phyloP scores from a whole-genome alignment of 2,888 invertebrate genomes.

The Erebia aethiops region DNA sequence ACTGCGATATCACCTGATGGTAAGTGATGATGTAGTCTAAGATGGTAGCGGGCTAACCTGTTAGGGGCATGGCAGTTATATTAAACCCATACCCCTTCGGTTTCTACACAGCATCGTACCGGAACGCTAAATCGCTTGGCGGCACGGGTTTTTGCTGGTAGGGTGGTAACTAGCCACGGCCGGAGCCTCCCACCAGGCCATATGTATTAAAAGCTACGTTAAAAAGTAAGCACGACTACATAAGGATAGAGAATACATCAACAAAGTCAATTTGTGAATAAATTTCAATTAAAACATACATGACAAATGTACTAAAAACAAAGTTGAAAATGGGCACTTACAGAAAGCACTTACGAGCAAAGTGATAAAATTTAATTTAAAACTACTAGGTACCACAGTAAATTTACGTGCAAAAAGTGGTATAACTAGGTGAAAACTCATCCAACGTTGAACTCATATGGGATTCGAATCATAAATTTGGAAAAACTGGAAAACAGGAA shows the following conservation, averaged over 20 bases:
- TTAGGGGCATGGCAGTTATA: too few relatives aligned
- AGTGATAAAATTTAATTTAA: constrained; percentile 44
- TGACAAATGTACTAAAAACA: constrained; percentile 28
- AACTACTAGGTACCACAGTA: constrained; percentile 42
- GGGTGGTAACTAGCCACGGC: too few relatives aligned
- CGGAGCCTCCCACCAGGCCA: too few relatives aligned
- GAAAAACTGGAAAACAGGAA: constrained; percentile 58
- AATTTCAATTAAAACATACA: constrained; percentile 28
- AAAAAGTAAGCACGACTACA: too few relatives aligned
- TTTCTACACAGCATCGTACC: too few relatives aligned
- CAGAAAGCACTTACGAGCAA: constrained; percentile 40
- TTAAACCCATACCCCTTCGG: too few relatives aligned
- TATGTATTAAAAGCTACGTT: too few relatives aligned
- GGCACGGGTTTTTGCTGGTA: too few relatives aligned
- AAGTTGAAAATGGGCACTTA: constrained; percentile 36
- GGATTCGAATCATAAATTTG: constrained; percentile 60
- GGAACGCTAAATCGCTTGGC: too few relatives aligned
- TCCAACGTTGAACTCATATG: constrained; percentile 56
- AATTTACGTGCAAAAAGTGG: constrained; percentile 52
- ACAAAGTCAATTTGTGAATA: constrained; percentile 20
- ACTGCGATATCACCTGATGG: too few relatives aligned
- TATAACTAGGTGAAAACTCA: constrained; percentile 60
- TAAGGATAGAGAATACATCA: not conserved
- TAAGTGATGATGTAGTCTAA: too few relatives aligned
- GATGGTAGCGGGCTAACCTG: too few relatives aligned